Evolutionary conservation across 1,140 invertebrate species (phyloP).

Genomic region (Chrysomallon squamiferum): DNA sequence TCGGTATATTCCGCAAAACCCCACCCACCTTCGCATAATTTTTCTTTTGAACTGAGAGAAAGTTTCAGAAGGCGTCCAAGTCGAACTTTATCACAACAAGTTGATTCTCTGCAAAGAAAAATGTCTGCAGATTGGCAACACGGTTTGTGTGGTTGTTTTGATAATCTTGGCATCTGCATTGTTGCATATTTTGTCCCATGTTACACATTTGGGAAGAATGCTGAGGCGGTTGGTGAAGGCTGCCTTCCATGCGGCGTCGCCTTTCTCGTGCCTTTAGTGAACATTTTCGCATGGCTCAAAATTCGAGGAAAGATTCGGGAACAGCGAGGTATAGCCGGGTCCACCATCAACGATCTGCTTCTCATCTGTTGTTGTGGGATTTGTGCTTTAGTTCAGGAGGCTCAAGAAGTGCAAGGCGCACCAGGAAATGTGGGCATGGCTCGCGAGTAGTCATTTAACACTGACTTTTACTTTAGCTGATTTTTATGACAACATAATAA

Average conservation of each 20-base stretch:
- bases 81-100: too few species aligned
- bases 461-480: too few species aligned
- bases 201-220: slow-evolving; percentile 58
- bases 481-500: too few species aligned
- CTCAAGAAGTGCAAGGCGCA: slow-evolving; percentile 51
- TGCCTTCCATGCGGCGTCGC: slow-evolving; percentile 53
- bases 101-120: not conserved
- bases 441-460: slow-evolving; percentile 45
- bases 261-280: slow-evolving; percentile 44
- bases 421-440: slow-evolving; percentile 36
- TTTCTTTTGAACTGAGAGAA: too few species aligned
- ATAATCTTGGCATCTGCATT: slow-evolving; percentile 56
- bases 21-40: too few species aligned
- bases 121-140: slow-evolving; percentile 56
- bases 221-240: slow-evolving; percentile 57
- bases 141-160: slow-evolving; percentile 57
- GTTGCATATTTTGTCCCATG: slow-evolving; percentile 58
- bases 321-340: slow-evolving; percentile 50
- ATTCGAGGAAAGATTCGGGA: slow-evolving; percentile 59
- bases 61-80: too few species aligned
- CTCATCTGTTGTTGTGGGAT: slow-evolving; percentile 49
- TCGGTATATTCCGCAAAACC: too few species aligned
- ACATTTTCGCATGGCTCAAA: slow-evolving; percentile 36
- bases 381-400: slow-evolving; percentile 56
- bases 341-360: slow-evolving; percentile 47